These are phyloP conservation scores for Drosophila ficusphila DNA, from an alignment of 1,140 invertebrate species.

Conservation along the genomic window DNA sequence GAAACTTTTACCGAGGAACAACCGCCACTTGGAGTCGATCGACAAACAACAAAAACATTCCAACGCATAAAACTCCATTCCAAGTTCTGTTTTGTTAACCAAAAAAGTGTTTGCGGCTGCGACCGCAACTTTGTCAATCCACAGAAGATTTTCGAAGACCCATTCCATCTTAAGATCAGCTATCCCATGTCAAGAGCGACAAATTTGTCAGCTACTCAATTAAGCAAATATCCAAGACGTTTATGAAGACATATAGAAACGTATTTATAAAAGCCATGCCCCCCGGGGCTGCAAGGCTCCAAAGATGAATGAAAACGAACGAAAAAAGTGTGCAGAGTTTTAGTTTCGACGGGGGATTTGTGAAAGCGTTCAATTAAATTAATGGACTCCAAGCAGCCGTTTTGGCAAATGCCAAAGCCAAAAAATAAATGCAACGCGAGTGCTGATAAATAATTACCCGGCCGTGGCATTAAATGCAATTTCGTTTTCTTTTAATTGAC, in stretches of 20 bases:
- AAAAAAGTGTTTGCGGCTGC: constrained; percentile 49
- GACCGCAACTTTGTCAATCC: constrained; percentile 32
- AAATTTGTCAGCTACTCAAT: constrained; percentile 76
- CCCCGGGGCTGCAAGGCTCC: constrained; percentile 7
- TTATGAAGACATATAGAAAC: constrained; percentile 38
- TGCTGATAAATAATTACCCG: constrained; percentile 57
- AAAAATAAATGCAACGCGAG: constrained; percentile 30
- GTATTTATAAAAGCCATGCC: constrained; percentile 13
- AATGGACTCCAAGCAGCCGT: constrained; percentile 57
- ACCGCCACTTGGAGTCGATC: constrained; percentile 29
- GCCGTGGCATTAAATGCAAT: constrained; percentile 35
- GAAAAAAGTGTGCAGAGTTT: constrained; percentile 23
- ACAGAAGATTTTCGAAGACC: neutral
- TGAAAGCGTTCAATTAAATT: constrained; percentile 83
- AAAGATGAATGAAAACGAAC: constrained; percentile 29
- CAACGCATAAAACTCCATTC: constrained; percentile 31
- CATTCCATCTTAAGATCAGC: constrained; percentile 8
- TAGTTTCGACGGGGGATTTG: constrained; percentile 64
- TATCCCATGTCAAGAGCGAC: constrained; percentile 41
- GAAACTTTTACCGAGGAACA: constrained; percentile 39
- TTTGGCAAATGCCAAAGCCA: constrained; percentile 55
- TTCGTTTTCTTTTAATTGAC: constrained; percentile 57
- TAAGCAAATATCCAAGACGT: constrained; percentile 54
- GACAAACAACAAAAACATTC: constrained; percentile 35
- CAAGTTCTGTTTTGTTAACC: constrained; percentile 32